phyloP scores from a whole-genome alignment of 2,888 invertebrate species.

The Drosophila anceps region DNA sequence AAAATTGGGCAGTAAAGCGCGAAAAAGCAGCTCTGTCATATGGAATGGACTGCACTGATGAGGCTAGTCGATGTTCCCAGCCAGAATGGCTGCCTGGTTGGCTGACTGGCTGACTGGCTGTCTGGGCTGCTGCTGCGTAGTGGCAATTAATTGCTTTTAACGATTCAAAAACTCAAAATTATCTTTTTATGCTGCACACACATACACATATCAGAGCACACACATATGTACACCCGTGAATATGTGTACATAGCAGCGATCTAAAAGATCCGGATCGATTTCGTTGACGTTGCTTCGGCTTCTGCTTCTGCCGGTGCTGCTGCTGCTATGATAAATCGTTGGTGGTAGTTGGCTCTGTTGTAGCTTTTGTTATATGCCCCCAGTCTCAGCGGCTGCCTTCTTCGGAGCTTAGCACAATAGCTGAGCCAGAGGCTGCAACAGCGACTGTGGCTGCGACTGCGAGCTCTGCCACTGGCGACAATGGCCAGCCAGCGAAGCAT shows the following conservation, averaged over 20 bases:
- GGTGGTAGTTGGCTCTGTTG: conserved; percentile 59
- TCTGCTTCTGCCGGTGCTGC: conserved; percentile 68
- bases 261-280: conserved; percentile 76
- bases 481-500: conserved; percentile 71
- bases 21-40: conserved; percentile 51
- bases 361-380: conserved; percentile 60
- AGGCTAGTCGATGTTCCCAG: conserved; percentile 54
- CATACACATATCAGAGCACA: conserved; percentile 34
- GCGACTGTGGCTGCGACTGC: conserved; percentile 21
- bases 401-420: conserved; percentile 70
- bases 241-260: conserved; percentile 11
- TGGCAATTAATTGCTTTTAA: conserved; percentile 81
- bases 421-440: conserved; percentile 40
- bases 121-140: conserved; percentile 66
- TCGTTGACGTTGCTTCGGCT: conserved; percentile 78
- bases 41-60: conserved; percentile 59
- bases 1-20: conserved; percentile 78
- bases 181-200: conserved; percentile 72
- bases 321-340: conserved; percentile 73
- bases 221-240: conserved; percentile 6
- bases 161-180: conserved; percentile 81
- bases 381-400: conserved; percentile 47
- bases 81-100: conserved; percentile 56
- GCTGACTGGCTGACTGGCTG: conserved; percentile 24
- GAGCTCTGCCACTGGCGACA: conserved; percentile 56